Conservation (phyloP, 2,113 vertebrate genomes). For the Sylvietta virens region DNA sequence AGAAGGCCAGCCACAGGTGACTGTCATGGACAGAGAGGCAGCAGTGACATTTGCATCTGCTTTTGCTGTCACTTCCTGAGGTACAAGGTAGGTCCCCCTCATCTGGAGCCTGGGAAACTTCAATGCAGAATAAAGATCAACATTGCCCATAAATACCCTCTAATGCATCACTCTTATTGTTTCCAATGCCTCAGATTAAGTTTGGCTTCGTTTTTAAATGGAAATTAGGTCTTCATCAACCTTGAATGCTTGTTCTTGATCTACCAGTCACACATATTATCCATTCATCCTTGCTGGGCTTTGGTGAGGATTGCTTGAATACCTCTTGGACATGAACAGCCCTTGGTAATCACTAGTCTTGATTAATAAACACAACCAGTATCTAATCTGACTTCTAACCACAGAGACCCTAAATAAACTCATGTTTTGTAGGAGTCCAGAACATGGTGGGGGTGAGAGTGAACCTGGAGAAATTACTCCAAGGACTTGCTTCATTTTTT, state of each 20-base stretch:
- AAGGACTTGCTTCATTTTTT: background rate
- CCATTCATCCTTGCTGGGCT: background rate
- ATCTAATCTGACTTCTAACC: background rate
- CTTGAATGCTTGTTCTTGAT: background rate
- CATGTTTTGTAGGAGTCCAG: background rate
- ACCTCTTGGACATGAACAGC: background rate
- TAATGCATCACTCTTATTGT: background rate
- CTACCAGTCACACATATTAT: background rate
- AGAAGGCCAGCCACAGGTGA: background rate
- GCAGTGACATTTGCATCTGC: background rate
- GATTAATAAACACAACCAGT: conserved; percentile 4
- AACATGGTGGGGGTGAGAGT: background rate
- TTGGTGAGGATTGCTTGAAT: background rate
- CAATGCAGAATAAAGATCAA: background rate
- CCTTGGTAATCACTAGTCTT: background rate
- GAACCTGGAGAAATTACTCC: background rate
- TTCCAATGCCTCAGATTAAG: background rate
- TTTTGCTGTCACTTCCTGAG: background rate
- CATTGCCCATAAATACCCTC: background rate
- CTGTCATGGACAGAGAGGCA: background rate
- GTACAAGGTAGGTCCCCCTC: background rate
- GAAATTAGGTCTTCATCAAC: conserved; percentile 21
- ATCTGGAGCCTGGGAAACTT: background rate
- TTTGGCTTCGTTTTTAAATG: background rate
- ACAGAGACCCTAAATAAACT: background rate